Conservation (phyloP, 2,113 vertebrate species). For the Phrynocephalus versicolor region DNA sequence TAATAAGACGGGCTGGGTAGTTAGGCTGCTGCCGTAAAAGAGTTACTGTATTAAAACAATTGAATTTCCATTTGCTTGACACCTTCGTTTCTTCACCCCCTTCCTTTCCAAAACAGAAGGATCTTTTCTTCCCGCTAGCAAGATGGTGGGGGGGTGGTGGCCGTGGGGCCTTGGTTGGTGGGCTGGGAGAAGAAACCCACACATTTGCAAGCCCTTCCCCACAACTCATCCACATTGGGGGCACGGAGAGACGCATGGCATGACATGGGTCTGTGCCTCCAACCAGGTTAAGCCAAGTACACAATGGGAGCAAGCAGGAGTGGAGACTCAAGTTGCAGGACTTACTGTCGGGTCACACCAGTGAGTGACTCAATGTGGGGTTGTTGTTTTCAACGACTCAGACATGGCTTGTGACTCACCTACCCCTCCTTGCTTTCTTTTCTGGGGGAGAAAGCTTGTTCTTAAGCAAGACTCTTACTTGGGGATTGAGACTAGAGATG, state of each 20-base stretch:
- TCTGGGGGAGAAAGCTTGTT: no score
- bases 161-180: not conserved
- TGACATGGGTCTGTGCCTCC: not conserved
- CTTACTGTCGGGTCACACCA: no score
- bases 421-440: no score
- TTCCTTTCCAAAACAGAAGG: constrained; percentile 47
- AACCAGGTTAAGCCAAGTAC: not conserved
- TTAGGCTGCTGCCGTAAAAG: constrained; percentile 68
- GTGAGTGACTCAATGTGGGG: no score
- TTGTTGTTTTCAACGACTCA: no score
- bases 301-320: no score
- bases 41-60: constrained; percentile 75
- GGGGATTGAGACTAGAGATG: no score
- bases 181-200: not conserved
- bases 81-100: constrained; percentile 45
- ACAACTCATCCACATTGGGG: no score
- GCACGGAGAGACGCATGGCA: not conserved
- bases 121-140: constrained; percentile 28
- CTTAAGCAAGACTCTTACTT: no score
- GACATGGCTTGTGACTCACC: no score
- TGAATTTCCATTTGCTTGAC: constrained; percentile 72
- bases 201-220: not conserved
- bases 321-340: no score
- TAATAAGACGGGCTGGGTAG: constrained; percentile 71
- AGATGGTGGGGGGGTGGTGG: constrained; percentile 41